These are phyloP conservation scores for Dipus sagitta DNA, from an alignment of 2,797 vertebrate species.

Conservation along the genomic window DNA sequence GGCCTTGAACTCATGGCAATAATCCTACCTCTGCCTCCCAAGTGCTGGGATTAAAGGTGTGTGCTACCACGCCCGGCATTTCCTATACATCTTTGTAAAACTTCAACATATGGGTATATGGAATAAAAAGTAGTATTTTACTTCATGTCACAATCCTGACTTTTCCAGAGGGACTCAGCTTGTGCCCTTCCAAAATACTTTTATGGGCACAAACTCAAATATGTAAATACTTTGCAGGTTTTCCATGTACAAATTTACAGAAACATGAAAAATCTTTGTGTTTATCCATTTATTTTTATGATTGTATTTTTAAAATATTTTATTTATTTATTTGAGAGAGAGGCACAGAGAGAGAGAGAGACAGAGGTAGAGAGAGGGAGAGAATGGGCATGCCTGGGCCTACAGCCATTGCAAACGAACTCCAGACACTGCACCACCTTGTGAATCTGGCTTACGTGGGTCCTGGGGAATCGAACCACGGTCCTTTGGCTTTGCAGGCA, in stretches of 20 bases:
- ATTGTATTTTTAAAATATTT: neutral
- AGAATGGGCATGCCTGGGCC: too few relatives aligned
- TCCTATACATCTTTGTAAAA: neutral
- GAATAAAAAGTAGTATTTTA: neutral
- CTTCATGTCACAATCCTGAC: conserved; percentile 1
- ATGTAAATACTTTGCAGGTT: neutral
- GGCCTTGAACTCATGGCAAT: too few relatives aligned
- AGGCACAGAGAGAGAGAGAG: too few relatives aligned
- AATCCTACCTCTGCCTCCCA: too few relatives aligned
- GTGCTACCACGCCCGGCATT: too few relatives aligned
- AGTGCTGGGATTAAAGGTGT: too few relatives aligned
- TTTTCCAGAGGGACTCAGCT: neutral
- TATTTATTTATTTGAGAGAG: too few relatives aligned
- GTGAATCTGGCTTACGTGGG: too few relatives aligned
- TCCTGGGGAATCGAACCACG: too few relatives aligned
- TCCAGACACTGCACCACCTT: too few relatives aligned
- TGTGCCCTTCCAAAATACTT: neutral
- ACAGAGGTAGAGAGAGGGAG: too few relatives aligned
- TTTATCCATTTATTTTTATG: conserved; percentile 40
- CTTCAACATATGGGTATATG: neutral
- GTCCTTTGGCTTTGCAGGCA: neutral
- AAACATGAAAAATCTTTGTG: conserved; percentile 12
- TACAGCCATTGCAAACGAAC: too few relatives aligned
- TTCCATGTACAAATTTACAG: neutral
- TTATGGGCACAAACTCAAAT: neutral